Conservation (phyloP, 1,140 invertebrate genomes). For the Tribolium castaneum region DNA sequence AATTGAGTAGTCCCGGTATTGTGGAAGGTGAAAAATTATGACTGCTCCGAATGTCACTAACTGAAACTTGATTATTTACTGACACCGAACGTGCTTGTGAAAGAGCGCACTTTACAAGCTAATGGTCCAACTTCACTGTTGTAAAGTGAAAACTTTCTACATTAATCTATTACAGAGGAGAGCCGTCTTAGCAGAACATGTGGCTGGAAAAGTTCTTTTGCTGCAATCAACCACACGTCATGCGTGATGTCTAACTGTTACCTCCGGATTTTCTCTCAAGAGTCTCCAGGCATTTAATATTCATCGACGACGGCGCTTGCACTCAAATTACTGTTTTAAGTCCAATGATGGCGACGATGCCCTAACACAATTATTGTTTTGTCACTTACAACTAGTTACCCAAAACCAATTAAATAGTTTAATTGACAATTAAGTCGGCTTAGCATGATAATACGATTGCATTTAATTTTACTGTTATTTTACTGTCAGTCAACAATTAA, state of each 20-base stretch:
- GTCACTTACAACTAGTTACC: slow-evolving; percentile 38
- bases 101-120: slow-evolving; percentile 53
- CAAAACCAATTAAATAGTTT: slow-evolving; percentile 41
- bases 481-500: slow-evolving; percentile 21
- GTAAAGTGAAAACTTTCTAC: slow-evolving; percentile 55
- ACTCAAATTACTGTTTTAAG: slow-evolving; percentile 33
- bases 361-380: slow-evolving; percentile 38
- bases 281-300: slow-evolving; percentile 9
- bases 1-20: slow-evolving; percentile 35
- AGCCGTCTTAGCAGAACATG: slow-evolving; percentile 41
- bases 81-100: slow-evolving; percentile 45
- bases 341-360: slow-evolving; percentile 13
- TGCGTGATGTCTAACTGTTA: slow-evolving; percentile 6
- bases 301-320: not conserved
- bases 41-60: slow-evolving; percentile 39
- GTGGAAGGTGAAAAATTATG: slow-evolving; percentile 38
- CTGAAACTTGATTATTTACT: slow-evolving; percentile 43
- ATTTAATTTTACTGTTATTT: slow-evolving; percentile 38
- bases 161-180: slow-evolving; percentile 55
- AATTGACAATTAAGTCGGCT: slow-evolving; percentile 35
- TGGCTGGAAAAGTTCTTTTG: slow-evolving; percentile 36
- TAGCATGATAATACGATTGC: slow-evolving; percentile 30
- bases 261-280: no score
- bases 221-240: slow-evolving; percentile 37
- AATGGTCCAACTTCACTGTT: slow-evolving; percentile 54